Base-by-base conservation (phyloP, 2,113 vertebrate genomes). In the Rhynchomys soricoides region DNA sequence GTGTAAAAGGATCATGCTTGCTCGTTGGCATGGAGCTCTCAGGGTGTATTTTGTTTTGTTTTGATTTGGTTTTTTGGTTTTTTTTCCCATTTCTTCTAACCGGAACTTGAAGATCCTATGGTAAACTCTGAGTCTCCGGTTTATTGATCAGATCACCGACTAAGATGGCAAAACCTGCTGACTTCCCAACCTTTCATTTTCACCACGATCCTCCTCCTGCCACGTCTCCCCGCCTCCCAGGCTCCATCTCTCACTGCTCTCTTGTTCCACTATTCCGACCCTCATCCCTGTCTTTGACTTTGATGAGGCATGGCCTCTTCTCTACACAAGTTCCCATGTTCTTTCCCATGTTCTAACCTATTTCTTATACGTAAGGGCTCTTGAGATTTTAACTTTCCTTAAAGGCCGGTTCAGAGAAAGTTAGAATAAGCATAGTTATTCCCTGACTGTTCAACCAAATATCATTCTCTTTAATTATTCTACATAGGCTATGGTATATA, bases 361-460 rank as follows among this genome's bases (percentile, higher is more conserved):
- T 75, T 34, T 92, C 70, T 79, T 91, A 7, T 50, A 62, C 34
- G 21, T 37, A 86, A 94, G 66, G 91, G 40, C 22, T 94, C 68
- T 95, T 94, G 40, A 94, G 92, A 96, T 93, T 79, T 81, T 78
- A 89, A 11, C 21, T 77, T 66, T 77, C 50, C 34, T 90, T 93
- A 55, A 31, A 79, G 17, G 1, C 77, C 26, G 77, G 85, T 82
- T 43, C 50, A 95, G 71, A 77, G 68, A 75, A 86, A 74, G 13
- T 70, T 71, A 86, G 91, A 96, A 88, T 74, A 96, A 88, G 37
- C 8, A 89, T 40, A 78, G 45, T 68, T 77, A 94, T 93, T 93
- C 17, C 52, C 92, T 68, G 64, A 87, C 45, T 19, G 9, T 55
- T 93, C 52, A 89, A 17, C 59, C 40, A 68, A 26, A 5, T 62